phyloP scores from a whole-genome alignment of 2,113 vertebrate genomes.

The Strix aluco region DNA sequence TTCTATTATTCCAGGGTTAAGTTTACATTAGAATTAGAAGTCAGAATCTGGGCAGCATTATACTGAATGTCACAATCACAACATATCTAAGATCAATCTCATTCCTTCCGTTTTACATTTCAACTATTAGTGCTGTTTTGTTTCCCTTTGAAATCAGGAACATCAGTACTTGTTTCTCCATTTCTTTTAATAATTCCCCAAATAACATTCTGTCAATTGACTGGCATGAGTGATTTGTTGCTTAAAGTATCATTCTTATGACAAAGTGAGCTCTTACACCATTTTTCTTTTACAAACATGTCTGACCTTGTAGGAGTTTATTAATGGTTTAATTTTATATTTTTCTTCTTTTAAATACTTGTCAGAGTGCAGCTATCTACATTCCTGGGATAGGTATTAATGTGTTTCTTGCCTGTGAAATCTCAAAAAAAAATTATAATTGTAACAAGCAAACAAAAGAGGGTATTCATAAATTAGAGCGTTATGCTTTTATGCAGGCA shows the following conservation, averaged over 20 bases:
- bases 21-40: not conserved
- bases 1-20: not conserved
- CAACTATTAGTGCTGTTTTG: not conserved
- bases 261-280: not conserved
- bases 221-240: not conserved
- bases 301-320: not conserved
- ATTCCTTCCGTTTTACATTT: not conserved
- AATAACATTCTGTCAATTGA: not conserved
- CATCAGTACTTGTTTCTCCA: not conserved
- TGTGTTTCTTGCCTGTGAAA: not conserved
- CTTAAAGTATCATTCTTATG: not conserved
- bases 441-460: not conserved
- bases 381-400: not conserved
- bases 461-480: not conserved
- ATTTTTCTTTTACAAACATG: not conserved
- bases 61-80: not conserved
- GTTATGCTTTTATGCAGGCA: accelerated
- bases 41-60: not conserved
- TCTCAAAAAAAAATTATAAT: not conserved
- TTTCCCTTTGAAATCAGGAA: not conserved
- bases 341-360: not conserved
- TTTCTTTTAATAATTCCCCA: not conserved
- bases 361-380: not conserved
- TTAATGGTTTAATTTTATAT: not conserved
- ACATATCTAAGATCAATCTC: not conserved